Evolutionary conservation across 2,888 invertebrate genomes (phyloP).

Genomic region (Eupithecia exiguata): DNA sequence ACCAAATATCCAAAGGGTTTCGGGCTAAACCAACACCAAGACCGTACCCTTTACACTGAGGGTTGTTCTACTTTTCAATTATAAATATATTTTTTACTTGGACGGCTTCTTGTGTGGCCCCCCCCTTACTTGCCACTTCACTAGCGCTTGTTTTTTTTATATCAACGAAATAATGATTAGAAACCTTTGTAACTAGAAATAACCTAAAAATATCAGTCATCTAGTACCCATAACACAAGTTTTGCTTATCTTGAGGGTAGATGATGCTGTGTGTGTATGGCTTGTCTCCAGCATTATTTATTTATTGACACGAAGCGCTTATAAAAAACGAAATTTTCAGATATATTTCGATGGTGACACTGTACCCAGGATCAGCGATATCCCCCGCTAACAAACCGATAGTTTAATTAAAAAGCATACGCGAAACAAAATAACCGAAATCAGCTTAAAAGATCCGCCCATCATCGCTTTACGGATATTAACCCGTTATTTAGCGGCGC

Average conservation of each 20-base stretch:
- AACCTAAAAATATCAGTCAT: neutral
- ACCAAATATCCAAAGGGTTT: no score
- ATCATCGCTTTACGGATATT: conserved; percentile 37
- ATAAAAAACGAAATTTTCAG: neutral
- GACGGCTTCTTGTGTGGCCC: neutral
- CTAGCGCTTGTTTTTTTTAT: neutral
- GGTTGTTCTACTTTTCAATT: neutral
- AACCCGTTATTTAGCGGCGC: conserved; percentile 35
- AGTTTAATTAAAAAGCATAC: conserved; percentile 32
- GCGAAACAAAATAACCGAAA: conserved; percentile 31
- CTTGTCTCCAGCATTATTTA: no score
- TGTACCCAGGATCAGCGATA: neutral
- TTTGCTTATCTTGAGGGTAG: no score
- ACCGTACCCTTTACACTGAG: no score
- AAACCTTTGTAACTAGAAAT: neutral
- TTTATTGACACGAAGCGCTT: neutral
- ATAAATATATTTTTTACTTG: neutral
- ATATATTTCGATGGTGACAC: neutral
- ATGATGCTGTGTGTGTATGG: no score
- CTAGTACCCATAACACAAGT: no score
- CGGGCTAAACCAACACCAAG: no score
- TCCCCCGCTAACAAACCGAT: conserved; percentile 14
- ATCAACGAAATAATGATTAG: neutral
- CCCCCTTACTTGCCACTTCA: no score
- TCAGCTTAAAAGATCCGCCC: conserved; percentile 41